Percentiles rank a stretch among this genome's conserved stretches.
Conservation (phyloP, 2,113 vertebrate genomes). For the Tachycineta bicolor region DNA sequence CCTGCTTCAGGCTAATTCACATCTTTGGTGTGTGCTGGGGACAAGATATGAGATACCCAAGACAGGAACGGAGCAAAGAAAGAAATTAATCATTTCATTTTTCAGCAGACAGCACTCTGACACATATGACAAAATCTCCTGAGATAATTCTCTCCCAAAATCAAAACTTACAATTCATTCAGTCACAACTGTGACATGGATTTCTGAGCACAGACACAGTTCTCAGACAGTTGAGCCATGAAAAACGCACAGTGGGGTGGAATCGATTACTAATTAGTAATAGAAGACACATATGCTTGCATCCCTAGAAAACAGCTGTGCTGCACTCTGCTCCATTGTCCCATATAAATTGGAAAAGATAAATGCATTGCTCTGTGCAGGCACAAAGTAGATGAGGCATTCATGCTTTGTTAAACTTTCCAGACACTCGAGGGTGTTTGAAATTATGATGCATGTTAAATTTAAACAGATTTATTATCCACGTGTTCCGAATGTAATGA, state of each 20-base stretch:
- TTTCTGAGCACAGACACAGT: background rate
- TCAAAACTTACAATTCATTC: background rate
- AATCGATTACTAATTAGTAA: background rate
- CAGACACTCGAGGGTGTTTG: conserved; percentile 43
- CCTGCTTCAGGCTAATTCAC: background rate
- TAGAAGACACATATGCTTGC: background rate
- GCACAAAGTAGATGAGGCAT: background rate
- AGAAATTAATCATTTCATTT: background rate
- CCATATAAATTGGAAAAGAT: background rate
- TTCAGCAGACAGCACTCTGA: background rate
- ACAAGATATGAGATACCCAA: background rate
- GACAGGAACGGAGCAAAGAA: background rate
- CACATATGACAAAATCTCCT: background rate
- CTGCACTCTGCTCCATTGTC: background rate
- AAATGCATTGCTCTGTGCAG: background rate
- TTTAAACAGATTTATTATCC: conserved; percentile 32
- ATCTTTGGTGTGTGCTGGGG: background rate
- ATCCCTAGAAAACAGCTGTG: background rate
- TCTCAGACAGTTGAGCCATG: background rate
- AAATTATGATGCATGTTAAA: conserved; percentile 50
- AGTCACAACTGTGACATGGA: background rate
- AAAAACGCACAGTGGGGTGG: background rate
- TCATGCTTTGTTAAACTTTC: conserved; percentile 40
- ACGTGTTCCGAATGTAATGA: background rate
- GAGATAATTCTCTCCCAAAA: background rate